A percentile compares a stretch with the other conserved stretches of the same genome.
Conservation (phyloP, 1,140 invertebrate genomes). For the Reticulitermes speratus region DNA sequence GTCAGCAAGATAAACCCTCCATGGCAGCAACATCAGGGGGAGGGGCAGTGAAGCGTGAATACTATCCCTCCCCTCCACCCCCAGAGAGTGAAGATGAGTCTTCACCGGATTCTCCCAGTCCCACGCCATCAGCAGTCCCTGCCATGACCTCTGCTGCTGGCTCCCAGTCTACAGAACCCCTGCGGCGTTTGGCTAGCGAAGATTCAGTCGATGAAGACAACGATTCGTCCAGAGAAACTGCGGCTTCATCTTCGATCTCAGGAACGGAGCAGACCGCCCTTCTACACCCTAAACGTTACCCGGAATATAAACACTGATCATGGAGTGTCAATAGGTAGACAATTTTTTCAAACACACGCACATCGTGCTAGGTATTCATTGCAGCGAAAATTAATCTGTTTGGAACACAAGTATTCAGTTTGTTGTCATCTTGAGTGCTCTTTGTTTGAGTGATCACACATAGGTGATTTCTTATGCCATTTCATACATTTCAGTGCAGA, state of each 20-base stretch:
- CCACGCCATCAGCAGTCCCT: neutral
- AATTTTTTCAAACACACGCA: neutral
- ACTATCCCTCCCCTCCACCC: conserved; percentile 33
- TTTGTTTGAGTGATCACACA: conserved; percentile 1
- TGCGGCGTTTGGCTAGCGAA: conserved; percentile 28
- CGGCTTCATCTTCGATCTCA: conserved; percentile 26
- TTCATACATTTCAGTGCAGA: neutral
- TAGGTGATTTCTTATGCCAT: conserved; percentile 5
- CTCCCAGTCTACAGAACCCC: conserved; percentile 15
- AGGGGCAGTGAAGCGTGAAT: conserved; percentile 37
- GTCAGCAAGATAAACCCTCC: conserved; percentile 41
- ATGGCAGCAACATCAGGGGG: conserved; percentile 39
- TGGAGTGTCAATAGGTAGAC: neutral
- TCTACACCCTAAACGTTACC: conserved; percentile 53
- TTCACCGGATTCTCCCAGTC: neutral
- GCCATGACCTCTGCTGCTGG: neutral
- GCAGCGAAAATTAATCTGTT: neutral
- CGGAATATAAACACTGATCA: conserved; percentile 62
- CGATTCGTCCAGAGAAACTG: conserved; percentile 30
- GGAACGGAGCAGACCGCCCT: conserved; percentile 46
- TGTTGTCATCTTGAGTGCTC: neutral
- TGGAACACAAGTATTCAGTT: neutral
- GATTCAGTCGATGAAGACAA: conserved; percentile 32
- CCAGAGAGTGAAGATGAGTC: conserved; percentile 26
- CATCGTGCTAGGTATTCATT: neutral